A percentile compares a stretch with the other conserved stretches of the same genome.
These are phyloP conservation scores for Lepidostoma basale DNA, from an alignment of 1,140 invertebrate species.

Conservation along the genomic window DNA sequence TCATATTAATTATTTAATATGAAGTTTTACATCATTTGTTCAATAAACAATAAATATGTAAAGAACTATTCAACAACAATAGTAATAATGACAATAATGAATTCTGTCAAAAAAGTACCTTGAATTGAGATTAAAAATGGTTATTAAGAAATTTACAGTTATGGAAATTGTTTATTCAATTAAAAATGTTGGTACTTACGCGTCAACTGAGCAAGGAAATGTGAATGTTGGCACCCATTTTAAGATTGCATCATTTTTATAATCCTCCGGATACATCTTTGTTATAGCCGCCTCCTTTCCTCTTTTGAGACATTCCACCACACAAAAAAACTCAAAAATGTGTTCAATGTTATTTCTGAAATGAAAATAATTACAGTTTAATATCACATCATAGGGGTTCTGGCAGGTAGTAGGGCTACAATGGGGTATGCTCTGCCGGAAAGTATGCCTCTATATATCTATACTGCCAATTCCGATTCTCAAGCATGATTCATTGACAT, in stretches of 20 bases:
- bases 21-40: neutral
- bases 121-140: too few relatives aligned
- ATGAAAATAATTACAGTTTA: too few relatives aligned
- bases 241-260: slow-evolving; percentile 70
- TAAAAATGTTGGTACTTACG: slow-evolving; percentile 58
- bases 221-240: slow-evolving; percentile 78
- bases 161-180: neutral
- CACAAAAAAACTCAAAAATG: slow-evolving; percentile 78
- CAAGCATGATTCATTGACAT: too few relatives aligned
- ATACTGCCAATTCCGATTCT: too few relatives aligned
- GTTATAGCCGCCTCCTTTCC: slow-evolving; percentile 69
- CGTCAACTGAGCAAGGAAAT: slow-evolving; percentile 76
- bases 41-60: neutral
- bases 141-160: neutral
- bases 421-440: too few relatives aligned
- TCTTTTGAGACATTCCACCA: slow-evolving; percentile 66
- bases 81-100: neutral
- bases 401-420: too few relatives aligned
- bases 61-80: neutral
- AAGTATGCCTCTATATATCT: too few relatives aligned
- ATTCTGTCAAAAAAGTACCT: neutral
- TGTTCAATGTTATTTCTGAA: slow-evolving; percentile 74
- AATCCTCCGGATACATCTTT: slow-evolving; percentile 73
- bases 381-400: too few relatives aligned
- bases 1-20: neutral